phyloP scores from a whole-genome alignment of 2,888 invertebrate genomes.

The Odontomyia ornata region DNA sequence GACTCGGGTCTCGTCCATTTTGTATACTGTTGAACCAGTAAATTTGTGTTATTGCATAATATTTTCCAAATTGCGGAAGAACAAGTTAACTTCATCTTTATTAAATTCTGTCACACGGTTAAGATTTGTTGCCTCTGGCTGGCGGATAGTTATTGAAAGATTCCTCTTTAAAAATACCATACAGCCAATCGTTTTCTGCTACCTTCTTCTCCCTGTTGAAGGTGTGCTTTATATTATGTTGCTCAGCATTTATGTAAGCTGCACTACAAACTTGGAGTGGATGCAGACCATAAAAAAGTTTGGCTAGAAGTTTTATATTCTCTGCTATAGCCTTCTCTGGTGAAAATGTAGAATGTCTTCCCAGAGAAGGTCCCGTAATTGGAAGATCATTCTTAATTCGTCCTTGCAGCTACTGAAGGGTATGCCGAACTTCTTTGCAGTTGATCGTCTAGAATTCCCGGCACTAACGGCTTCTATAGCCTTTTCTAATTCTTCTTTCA shows the following conservation, averaged over 20 bases:
- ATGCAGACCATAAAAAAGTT: neutral
- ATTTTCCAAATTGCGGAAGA: neutral
- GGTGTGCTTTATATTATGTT: neutral
- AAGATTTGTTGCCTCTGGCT: neutral
- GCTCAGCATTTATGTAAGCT: neutral
- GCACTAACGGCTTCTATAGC: too few relatives aligned
- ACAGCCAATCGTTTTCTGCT: neutral
- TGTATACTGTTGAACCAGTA: neutral
- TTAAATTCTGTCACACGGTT: neutral
- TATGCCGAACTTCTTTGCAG: neutral
- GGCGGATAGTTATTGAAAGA: neutral
- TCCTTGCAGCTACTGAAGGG: neutral
- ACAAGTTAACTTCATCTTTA: neutral
- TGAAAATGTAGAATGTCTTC: neutral
- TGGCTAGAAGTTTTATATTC: slow-evolving; percentile 10
- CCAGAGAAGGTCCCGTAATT: neutral
- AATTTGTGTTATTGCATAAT: neutral
- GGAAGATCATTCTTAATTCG: too few relatives aligned
- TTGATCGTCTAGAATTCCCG: neutral
- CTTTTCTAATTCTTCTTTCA: neutral
- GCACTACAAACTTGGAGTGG: slow-evolving; percentile 1
- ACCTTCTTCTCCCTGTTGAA: neutral
- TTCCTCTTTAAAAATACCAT: neutral
- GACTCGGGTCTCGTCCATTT: neutral
- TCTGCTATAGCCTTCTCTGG: neutral